Evolutionary conservation across 2,113 vertebrate species (phyloP).

Genomic region (Acanthisitta chloris): DNA sequence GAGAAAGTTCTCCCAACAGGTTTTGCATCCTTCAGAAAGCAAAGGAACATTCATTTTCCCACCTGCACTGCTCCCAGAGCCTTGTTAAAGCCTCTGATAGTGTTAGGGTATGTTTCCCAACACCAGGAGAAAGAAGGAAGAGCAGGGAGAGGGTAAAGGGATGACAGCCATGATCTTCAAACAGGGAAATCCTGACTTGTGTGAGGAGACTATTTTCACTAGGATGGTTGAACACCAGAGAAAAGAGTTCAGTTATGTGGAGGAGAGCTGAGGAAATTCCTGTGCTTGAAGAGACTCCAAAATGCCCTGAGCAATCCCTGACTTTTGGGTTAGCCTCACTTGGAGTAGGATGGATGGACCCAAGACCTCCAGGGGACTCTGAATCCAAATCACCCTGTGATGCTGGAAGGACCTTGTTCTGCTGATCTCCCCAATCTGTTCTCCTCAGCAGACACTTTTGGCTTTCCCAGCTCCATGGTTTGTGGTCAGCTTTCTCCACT

Average conservation of each 20-base stretch:
- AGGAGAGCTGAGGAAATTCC: not conserved
- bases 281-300: not conserved
- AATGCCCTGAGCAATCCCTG: not conserved
- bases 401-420: not conserved
- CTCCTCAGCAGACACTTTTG: not conserved
- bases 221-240: not conserved
- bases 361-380: not conserved
- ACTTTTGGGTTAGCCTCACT: not conserved
- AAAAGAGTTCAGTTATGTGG: not conserved
- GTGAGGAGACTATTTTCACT: not conserved
- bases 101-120: not conserved
- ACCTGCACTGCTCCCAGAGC: not conserved
- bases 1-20: not conserved
- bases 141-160: not conserved
- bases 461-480: not conserved
- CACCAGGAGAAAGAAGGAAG: not conserved
- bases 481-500: not conserved
- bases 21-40: not conserved
- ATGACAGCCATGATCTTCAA: not conserved
- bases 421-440: accelerated
- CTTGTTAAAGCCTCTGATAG: accelerated
- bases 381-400: accelerated
- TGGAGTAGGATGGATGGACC: not conserved
- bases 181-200: not conserved
- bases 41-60: not conserved